phyloP scores from a whole-genome alignment of 2,113 vertebrate species.

The Leptobrachium ailaonicum region DNA sequence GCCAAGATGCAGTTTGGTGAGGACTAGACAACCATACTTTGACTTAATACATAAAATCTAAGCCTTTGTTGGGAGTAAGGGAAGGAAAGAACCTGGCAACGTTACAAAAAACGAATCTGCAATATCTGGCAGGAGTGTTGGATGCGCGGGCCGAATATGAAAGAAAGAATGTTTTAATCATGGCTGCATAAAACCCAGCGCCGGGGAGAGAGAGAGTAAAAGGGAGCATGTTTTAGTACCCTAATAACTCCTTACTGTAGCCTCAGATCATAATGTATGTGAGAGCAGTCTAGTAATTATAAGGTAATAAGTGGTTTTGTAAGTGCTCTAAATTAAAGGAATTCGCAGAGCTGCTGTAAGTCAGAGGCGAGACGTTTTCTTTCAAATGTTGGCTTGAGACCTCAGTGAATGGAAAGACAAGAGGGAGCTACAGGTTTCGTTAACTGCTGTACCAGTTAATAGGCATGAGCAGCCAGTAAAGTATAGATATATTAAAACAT shows the following conservation, averaged over 20 bases:
- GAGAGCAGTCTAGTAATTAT: slow-evolving; percentile 71
- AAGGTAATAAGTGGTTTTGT: slow-evolving; percentile 74
- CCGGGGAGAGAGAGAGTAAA: slow-evolving; percentile 57
- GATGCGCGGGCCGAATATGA: slow-evolving; percentile 38
- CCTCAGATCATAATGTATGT: slow-evolving; percentile 70
- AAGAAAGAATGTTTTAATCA: slow-evolving; percentile 55
- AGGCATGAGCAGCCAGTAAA: slow-evolving; percentile 66
- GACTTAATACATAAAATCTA: background rate
- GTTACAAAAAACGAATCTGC: slow-evolving; percentile 29
- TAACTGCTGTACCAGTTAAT: slow-evolving; percentile 91
- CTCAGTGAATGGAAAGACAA: slow-evolving; percentile 69
- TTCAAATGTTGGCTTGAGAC: slow-evolving; percentile 71
- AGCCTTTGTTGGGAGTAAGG: background rate
- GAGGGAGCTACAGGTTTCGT: slow-evolving; percentile 80
- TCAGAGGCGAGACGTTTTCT: slow-evolving; percentile 69
- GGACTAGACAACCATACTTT: background rate
- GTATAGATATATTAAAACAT: no score
- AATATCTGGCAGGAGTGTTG: slow-evolving; percentile 13
- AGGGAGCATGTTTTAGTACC: slow-evolving; percentile 66
- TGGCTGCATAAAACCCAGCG: slow-evolving; percentile 60
- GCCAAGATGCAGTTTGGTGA: background rate
- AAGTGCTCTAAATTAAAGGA: slow-evolving; percentile 80
- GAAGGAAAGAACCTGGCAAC: background rate
- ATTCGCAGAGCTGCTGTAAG: slow-evolving; percentile 71
- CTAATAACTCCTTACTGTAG: slow-evolving; percentile 72